phyloP scores from a whole-genome alignment of 2,888 invertebrate species.

The Schizaphis graminum region DNA sequence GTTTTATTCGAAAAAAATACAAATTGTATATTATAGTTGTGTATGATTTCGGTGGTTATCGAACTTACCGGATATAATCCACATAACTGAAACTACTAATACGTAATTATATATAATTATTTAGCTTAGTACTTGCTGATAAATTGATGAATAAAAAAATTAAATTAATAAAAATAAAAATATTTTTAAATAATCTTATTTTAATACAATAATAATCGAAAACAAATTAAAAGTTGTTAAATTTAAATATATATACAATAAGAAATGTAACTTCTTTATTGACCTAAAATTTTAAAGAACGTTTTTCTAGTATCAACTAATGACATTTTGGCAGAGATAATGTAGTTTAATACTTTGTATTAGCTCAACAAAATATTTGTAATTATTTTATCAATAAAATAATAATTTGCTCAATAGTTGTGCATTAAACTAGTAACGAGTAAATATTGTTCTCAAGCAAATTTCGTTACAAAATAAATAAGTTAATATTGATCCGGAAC shows the following conservation, averaged over 20 bases:
- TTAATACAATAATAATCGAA: neutral
- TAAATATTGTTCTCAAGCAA: neutral
- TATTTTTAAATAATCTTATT: neutral
- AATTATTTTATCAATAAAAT: neutral
- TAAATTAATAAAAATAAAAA: neutral
- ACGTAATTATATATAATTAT: neutral
- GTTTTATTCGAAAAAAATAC: neutral
- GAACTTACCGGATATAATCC: neutral
- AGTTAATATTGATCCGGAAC: conserved; percentile 25
- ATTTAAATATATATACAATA: neutral
- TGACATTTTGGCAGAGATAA: neutral
- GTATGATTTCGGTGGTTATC: neutral
- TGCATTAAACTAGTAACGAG: neutral
- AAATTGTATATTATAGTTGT: neutral
- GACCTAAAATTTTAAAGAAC: neutral
- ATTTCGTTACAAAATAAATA: conserved; percentile 1
- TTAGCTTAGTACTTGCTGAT: neutral
- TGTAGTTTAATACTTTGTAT: neutral
- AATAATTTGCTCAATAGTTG: neutral
- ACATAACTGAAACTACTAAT: neutral
- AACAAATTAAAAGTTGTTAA: neutral
- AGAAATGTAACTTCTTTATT: neutral
- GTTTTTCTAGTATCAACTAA: neutral
- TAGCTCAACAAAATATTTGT: neutral
- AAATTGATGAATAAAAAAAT: neutral